Percentiles rank a stretch among this genome's conserved stretches.
These are phyloP conservation scores for Rostratula benghalensis DNA, from an alignment of 2,113 vertebrate genomes.

Conservation along the genomic window DNA sequence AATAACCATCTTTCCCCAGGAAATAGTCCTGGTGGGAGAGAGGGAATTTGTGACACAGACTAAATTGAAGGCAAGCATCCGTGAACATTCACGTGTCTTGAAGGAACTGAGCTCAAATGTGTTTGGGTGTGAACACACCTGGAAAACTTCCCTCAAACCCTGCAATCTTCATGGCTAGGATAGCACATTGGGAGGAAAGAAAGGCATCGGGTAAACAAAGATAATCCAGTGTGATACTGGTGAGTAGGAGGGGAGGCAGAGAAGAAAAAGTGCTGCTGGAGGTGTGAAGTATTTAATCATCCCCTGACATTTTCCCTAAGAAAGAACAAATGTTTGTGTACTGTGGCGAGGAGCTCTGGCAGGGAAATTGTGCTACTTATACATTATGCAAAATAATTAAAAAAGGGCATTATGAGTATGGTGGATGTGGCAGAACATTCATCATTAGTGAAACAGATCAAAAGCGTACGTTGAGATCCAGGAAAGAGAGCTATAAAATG, in stretches of 20 bases:
- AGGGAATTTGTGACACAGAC: background rate
- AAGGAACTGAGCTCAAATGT: background rate
- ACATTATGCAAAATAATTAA: background rate
- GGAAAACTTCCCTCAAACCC: background rate
- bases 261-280: background rate
- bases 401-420: background rate
- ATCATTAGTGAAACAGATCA: background rate
- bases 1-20: background rate
- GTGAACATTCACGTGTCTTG: background rate
- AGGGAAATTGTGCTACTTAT: background rate
- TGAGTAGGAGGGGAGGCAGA: background rate
- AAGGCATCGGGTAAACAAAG: background rate
- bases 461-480: background rate
- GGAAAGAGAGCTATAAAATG: background rate
- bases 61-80: background rate
- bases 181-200: background rate
- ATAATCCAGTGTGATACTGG: background rate
- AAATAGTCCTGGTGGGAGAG: background rate
- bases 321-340: slow-evolving; percentile 45
- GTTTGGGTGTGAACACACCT: background rate
- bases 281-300: slow-evolving; percentile 25
- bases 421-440: background rate
- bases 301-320: slow-evolving; percentile 5
- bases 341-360: background rate
- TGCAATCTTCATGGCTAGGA: background rate